Evolutionary conservation across 2,113 vertebrate genomes (phyloP).

Genomic region (Amblyornis subalaris): DNA sequence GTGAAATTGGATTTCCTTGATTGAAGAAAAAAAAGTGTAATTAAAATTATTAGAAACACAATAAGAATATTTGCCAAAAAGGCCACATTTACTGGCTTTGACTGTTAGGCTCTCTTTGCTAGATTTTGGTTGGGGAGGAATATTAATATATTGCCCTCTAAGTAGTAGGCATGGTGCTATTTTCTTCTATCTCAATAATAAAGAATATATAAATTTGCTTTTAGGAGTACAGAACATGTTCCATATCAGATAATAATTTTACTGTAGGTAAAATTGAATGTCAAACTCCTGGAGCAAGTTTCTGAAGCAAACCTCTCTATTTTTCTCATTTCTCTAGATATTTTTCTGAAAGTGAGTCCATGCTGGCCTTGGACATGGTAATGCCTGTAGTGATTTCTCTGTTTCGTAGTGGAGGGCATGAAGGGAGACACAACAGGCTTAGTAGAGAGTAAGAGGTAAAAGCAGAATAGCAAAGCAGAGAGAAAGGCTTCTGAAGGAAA

Average conservation of each 20-base stretch:
- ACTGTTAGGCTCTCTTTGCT: background rate
- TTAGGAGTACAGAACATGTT: background rate
- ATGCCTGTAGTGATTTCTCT: background rate
- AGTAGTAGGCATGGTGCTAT: background rate
- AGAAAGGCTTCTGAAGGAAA: background rate
- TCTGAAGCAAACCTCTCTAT: background rate
- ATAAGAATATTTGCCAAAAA: background rate
- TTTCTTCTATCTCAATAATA: background rate
- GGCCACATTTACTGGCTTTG: background rate
- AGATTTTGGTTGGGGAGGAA: background rate
- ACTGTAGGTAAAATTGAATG: background rate
- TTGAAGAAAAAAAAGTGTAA: background rate
- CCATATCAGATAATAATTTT: background rate
- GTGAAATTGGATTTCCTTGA: background rate
- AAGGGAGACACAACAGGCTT: background rate
- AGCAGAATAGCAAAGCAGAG: background rate
- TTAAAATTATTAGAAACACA: background rate
- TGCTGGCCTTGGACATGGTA: background rate
- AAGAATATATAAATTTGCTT: background rate
- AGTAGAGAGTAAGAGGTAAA: background rate
- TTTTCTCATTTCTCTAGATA: background rate
- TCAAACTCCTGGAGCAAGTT: background rate
- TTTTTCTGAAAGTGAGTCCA: background rate
- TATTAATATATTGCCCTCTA: background rate
- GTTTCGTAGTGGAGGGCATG: background rate